Evolutionary conservation across 2,797 vertebrate genomes (phyloP).

Genomic region (Balearica regulorum): DNA sequence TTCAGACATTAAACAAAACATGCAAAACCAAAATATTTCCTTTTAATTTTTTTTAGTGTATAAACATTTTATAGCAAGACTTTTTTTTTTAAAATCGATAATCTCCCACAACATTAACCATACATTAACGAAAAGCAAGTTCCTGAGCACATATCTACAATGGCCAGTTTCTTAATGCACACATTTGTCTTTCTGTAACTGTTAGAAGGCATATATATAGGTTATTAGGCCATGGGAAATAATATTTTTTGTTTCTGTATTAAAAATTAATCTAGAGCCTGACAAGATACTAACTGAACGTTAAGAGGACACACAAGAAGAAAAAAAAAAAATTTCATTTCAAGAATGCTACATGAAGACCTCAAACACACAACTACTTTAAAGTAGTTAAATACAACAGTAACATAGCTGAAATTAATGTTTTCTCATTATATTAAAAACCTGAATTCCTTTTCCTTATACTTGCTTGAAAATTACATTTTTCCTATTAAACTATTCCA

Average conservation of each 20-base stretch:
- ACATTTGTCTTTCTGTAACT: background rate
- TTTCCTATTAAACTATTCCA: background rate
- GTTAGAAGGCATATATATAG: background rate
- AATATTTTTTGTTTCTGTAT: rapidly evolving
- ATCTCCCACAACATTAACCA: background rate
- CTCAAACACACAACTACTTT: background rate
- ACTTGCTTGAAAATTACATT: background rate
- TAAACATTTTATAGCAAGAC: background rate
- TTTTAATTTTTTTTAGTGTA: background rate
- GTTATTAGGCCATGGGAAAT: background rate
- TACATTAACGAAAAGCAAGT: background rate
- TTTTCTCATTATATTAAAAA: background rate
- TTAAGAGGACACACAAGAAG: background rate
- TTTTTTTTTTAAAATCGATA: background rate
- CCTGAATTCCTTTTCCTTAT: background rate
- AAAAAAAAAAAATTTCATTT: background rate
- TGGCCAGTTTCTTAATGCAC: background rate
- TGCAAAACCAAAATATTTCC: background rate
- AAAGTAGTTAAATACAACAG: background rate
- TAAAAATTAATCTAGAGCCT: background rate
- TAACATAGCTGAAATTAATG: background rate
- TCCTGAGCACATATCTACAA: background rate
- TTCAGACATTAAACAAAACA: background rate
- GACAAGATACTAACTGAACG: background rate
- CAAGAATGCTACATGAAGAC: background rate